phyloP scores from a whole-genome alignment of 2,113 vertebrate species.

The Camelus bactrianus region DNA sequence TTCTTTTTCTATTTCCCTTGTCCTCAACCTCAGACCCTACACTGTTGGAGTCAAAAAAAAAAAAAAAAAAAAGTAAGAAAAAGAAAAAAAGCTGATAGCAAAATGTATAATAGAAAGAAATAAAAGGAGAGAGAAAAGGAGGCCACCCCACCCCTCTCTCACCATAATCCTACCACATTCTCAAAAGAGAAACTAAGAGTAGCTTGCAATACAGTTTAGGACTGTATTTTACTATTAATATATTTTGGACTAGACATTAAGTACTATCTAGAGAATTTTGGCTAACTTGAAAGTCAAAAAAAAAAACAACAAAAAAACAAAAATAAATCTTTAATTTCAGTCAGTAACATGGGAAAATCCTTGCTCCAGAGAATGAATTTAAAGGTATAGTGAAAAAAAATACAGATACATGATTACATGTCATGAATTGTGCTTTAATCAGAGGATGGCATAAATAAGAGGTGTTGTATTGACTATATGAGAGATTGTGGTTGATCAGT shows the following conservation, averaged over 20 bases:
- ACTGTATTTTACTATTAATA: neutral
- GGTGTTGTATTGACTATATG: neutral
- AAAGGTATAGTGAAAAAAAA: neutral
- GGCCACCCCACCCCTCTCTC: rapidly evolving
- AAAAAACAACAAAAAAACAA: neutral
- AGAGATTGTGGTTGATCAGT: neutral
- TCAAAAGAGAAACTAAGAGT: neutral
- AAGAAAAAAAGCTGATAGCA: neutral
- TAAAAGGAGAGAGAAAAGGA: neutral
- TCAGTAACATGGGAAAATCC: neutral
- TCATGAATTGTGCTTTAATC: neutral
- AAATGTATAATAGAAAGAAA: neutral
- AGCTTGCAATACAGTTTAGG: neutral
- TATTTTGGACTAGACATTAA: neutral
- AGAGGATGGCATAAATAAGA: neutral
- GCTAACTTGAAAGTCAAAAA: neutral
- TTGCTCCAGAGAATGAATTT: neutral
- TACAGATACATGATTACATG: neutral
- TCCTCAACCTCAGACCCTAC: neutral
- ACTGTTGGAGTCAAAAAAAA: neutral
- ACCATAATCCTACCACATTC: neutral
- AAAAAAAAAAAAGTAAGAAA: neutral
- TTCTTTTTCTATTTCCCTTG: neutral
- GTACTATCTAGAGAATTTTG: neutral
- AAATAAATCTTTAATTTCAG: neutral